These are phyloP conservation scores for Pseudomyrmex gracilis DNA, from an alignment of 1,140 invertebrate species.

Conservation along the genomic window DNA sequence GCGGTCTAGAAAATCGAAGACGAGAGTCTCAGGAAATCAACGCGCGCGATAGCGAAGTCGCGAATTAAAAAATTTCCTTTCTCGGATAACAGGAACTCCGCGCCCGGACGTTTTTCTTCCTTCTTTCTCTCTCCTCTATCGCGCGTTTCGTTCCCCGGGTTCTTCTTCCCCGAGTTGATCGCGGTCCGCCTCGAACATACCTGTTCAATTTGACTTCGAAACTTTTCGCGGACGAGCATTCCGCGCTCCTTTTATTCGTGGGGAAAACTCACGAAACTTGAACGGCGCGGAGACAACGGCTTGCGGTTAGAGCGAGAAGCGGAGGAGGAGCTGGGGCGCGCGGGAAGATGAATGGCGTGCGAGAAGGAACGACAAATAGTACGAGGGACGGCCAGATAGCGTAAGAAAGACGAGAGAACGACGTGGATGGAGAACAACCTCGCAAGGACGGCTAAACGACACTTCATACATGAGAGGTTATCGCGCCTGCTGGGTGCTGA, in stretches of 20 bases:
- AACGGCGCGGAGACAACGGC: constrained; percentile 53
- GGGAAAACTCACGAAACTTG: constrained; percentile 62
- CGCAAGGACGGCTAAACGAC: constrained; percentile 73
- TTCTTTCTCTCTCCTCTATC: not conserved
- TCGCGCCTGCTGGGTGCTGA: constrained; percentile 75
- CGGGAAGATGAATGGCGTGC: constrained; percentile 52
- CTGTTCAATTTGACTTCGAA: constrained; percentile 72
- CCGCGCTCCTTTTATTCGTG: constrained; percentile 65
- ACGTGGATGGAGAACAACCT: constrained; percentile 9
- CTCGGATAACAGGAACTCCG: constrained; percentile 56
- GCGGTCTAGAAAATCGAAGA: constrained; percentile 17
- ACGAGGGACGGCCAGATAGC: constrained; percentile 43
- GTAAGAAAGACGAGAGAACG: constrained; percentile 20
- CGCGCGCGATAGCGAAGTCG: constrained; percentile 6
- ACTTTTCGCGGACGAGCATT: constrained; percentile 61
- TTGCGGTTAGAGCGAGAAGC: constrained; percentile 11
- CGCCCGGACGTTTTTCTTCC: not conserved
- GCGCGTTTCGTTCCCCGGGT: not conserved
- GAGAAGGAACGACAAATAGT: constrained; percentile 45
- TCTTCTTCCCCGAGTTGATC: constrained; percentile 43
- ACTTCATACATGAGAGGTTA: constrained; percentile 77
- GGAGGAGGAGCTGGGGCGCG: not conserved
- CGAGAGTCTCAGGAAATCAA: constrained; percentile 41
- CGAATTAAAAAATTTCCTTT: constrained; percentile 46
- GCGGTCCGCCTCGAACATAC: constrained; percentile 28